Evolutionary conservation across 2,888 invertebrate genomes (phyloP).

Genomic region (Eupithecia abbreviata): DNA sequence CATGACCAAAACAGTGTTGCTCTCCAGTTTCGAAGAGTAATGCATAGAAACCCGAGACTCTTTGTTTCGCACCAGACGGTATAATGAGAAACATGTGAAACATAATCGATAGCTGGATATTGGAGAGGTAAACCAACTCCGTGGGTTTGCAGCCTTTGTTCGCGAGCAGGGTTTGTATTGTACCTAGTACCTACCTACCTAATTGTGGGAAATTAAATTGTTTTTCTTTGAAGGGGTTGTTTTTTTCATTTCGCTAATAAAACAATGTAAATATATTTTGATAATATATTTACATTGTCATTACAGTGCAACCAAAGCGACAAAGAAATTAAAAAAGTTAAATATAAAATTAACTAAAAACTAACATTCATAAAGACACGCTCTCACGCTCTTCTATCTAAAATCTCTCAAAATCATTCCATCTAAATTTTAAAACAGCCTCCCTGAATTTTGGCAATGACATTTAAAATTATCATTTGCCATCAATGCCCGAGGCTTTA

Average conservation of each 20-base stretch:
- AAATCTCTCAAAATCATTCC: too few relatives aligned
- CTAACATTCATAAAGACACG: too few relatives aligned
- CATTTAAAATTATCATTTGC: neutral
- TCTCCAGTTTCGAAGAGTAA: conserved; percentile 68
- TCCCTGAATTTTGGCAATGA: too few relatives aligned
- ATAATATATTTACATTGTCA: too few relatives aligned
- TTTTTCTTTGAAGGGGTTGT: neutral
- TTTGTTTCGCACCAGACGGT: conserved; percentile 80
- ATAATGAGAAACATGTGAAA: conserved; percentile 82
- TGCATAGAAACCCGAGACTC: conserved; percentile 71
- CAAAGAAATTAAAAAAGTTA: too few relatives aligned
- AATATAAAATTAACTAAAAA: too few relatives aligned
- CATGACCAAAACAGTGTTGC: conserved; percentile 70
- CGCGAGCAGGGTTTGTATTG: conserved; percentile 56
- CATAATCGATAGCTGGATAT: conserved; percentile 74
- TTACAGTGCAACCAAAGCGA: too few relatives aligned
- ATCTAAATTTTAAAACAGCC: too few relatives aligned
- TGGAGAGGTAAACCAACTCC: conserved; percentile 72
- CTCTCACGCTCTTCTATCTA: too few relatives aligned
- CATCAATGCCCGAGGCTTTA: neutral
- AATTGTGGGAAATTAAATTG: conserved; percentile 52
- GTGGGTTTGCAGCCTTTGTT: conserved; percentile 65
- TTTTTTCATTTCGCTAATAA: neutral
- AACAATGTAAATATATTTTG: too few relatives aligned
- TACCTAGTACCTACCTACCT: conserved; percentile 28